Base-by-base conservation (phyloP, 2,888 invertebrate genomes). In the Agrotis exclamationis region DNA sequence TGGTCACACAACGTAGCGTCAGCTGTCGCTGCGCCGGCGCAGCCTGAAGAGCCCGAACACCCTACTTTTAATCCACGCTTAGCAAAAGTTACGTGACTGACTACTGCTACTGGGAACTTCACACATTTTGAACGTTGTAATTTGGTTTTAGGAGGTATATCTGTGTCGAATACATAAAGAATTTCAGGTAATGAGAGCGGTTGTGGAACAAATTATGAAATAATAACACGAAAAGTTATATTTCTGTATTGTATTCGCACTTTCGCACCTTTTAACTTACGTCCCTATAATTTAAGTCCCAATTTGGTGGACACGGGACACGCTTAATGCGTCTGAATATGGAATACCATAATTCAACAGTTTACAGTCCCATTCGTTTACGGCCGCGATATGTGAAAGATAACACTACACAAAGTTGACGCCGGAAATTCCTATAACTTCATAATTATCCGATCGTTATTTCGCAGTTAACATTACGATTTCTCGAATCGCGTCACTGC, bases 11-110 rank as follows among this genome's bases (percentile, higher is more conserved):
- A 60, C 56, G 65, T 47, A 59, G 80, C 89, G 92, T 93, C 95
- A 95, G 95, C 95, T 95, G 95, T 91, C 94, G 93, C 86, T 90
- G 93, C 92, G 92, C 91, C 86, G 78, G 92, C 91, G 93, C 92
- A 90, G 89, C 86, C 88, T 91, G 88, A 87, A 91, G 91, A 87
- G 92, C 79, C 80, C 80, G 77, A 86, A 85, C 89, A 88, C 92
- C 94, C 94, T 88, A 90, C 88, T 90, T 88, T 88, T 95, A 94
- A 95, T 95, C 94, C 94, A 87, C 83, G 88, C 85, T 93, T 89
- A 91, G 89, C 84, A 81, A 83, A 84, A 80, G 80, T 71, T 74
- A 73, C 70, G 72, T 56, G 73, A 84, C 89, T 58, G 74, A 85
- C 89, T 79, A 87, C 89, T 74, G 64, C 78, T 73, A 75, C 74